phyloP scores from a whole-genome alignment of 2,797 vertebrate genomes.

The Acrocephalus scirpaceus region DNA sequence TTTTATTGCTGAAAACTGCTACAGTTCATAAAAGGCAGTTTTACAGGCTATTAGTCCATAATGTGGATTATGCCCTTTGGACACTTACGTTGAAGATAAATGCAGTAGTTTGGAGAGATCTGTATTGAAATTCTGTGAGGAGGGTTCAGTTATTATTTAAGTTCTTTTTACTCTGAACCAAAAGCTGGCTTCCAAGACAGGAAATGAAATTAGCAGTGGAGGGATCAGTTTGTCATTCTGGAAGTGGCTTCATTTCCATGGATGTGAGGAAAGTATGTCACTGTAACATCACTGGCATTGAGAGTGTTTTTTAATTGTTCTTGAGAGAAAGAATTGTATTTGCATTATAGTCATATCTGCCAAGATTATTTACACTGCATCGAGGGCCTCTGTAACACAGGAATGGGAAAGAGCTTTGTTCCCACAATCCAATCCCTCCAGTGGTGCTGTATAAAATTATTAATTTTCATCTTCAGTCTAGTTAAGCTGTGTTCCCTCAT shows the following conservation, averaged over 20 bases:
- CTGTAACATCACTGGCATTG: neutral
- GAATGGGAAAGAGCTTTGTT: neutral
- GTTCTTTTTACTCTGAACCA: neutral
- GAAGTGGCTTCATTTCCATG: neutral
- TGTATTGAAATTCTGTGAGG: neutral
- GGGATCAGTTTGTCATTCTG: neutral
- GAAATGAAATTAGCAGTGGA: neutral
- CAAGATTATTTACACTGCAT: neutral
- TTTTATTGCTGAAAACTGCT: constrained; percentile 44
- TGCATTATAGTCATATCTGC: neutral
- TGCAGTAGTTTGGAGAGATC: constrained; percentile 12
- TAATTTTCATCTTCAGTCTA: neutral
- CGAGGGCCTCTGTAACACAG: neutral
- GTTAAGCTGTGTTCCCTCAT: neutral
- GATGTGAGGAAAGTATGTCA: neutral
- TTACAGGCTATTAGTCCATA: constrained; percentile 55
- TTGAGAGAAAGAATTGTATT: neutral
- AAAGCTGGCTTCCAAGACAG: neutral
- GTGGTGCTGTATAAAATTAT: neutral
- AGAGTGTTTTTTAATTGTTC: neutral
- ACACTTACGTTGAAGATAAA: constrained; percentile 17
- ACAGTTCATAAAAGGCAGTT: constrained; percentile 58
- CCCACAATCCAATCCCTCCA: neutral
- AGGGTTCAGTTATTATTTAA: neutral
- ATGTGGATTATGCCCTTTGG: constrained; percentile 56